Conservation (phyloP, 2,113 vertebrate species). For the Cephalopholis sonnerati region DNA sequence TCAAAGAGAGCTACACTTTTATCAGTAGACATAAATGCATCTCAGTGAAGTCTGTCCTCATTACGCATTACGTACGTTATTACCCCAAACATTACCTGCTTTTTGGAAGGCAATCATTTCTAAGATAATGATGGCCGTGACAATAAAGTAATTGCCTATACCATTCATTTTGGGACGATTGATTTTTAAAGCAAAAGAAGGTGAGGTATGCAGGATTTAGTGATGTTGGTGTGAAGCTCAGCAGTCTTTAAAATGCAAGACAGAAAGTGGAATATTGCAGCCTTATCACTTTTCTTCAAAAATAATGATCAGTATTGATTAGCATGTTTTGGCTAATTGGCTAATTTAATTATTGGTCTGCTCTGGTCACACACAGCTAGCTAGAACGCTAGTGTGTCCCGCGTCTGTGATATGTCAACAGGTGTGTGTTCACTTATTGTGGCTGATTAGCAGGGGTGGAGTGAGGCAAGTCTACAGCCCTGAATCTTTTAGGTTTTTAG, state of each 20-base stretch:
- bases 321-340: not conserved
- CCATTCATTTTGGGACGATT: slow-evolving; percentile 44
- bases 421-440: not conserved
- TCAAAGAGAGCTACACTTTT: not conserved
- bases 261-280: not conserved
- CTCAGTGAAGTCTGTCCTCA: not conserved
- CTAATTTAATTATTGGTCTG: too few species aligned
- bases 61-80: not conserved
- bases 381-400: not conserved
- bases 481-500: too few species aligned
- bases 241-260: not conserved
- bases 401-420: not conserved
- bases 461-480: too few species aligned
- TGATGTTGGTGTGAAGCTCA: slow-evolving; percentile 15
- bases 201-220: slow-evolving; percentile 19
- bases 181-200: slow-evolving; percentile 47
- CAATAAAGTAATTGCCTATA: slow-evolving; percentile 45
- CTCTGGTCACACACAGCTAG: too few species aligned
- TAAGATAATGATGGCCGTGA: slow-evolving; percentile 7
- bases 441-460: too few species aligned
- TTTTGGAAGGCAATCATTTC: not conserved
- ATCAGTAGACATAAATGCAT: slow-evolving; percentile 1
- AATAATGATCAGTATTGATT: not conserved
- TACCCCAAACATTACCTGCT: slow-evolving; percentile 24
- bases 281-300: not conserved